Base-by-base conservation (phyloP, 2,888 invertebrate genomes). In the Dasypogon diadema region DNA sequence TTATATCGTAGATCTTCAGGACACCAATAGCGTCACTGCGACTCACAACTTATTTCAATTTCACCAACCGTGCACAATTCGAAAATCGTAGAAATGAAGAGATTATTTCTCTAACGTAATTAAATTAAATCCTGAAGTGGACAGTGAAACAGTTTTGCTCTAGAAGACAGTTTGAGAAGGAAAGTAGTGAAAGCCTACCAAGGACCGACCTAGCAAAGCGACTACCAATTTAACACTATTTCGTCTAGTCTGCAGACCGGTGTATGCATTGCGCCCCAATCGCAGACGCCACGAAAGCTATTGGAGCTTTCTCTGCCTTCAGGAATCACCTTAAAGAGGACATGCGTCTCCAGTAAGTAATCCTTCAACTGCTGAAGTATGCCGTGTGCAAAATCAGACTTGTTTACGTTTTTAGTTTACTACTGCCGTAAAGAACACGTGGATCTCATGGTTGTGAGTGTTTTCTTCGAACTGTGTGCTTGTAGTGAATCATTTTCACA, bases 371-470 rank as follows among this genome's bases (percentile, higher is more conserved):
- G 24, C 65, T 65, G 22, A 65, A 18, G 4, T 65, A 65, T 65
- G 65, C 65, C 42, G 24, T 46, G 16, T 26, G 6, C 22, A 3
- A 22, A 65, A 65, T 14, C 65, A 65, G 65, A 65, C 65, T 46
- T 65, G 65, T 65, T 65, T 65, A 65, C 65, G 46, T 65, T 65
- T 63, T 65, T 65, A 24, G 65, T 48, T 46, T 48, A 46, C 42
- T 46, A 65, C 46, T 21, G 22, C 12, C 65, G 26, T 14, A 24
- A 10, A 14, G 65, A 65, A 48, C 65, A 65, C 65, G 65, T 65
- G 65, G 65, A 6, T 42, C 0, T 42, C n/a, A 42, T 42, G 42
- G n/a, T 42, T 42, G 42, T 12, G 42, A 12, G 42, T 12, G 42
- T 12, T 3, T 60, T 60, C 42, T 14, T 4, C 37, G 37, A 37